Evolutionary conservation across 2,113 vertebrate genomes (phyloP), one percentile per base, ranked within the genome.

Genomic region (Pseudorectes ferrugineus): DNA sequence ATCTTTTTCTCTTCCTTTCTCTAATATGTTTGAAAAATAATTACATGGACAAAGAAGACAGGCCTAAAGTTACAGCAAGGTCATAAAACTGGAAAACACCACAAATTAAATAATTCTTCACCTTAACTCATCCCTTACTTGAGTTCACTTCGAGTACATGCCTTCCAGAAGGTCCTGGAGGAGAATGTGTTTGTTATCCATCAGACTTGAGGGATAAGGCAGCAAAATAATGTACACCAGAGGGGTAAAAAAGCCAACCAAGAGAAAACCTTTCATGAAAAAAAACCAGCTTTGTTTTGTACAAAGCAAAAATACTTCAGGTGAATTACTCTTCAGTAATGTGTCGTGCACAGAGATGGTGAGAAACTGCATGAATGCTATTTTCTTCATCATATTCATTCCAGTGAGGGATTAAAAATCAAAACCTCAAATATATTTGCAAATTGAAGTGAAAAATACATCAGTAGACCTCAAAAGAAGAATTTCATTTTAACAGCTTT

Each of bases 211-310:
- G 28, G 49, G 28, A 68, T 21, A 91, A 78, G 16, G 4, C 13
- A 77, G 20, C 19, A 52, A 92, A 80, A 19, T 40, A 71, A 33
- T 25, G 11, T 38, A 35, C 22, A 45, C 9, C 21, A 66, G 14
- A 43, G 24, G 9, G 15, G 7, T 2, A 0, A 5, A 65, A 55
- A 48, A 28, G 2, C 3, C 25, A 7, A 76, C 68, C 17, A 65
- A 61, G 24, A 57, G 13, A 65, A 70, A 84, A 22, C 1, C 8
- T 85, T 43, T 17, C 9, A 28, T 36, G 6, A 29, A 74, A 54
- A 74, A 9, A 19, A 7, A 5, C 11, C 5, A 70, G 2, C 4
- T 58, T 71, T 67, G 2, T 55, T 77, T 68, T 36, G 11, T 36
- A 14, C 35, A 58, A 70, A 59, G 4, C 6, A 46, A 33, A 65